phyloP scores from a whole-genome alignment of 2,113 vertebrate species.

The Microtus pennsylvanicus region DNA sequence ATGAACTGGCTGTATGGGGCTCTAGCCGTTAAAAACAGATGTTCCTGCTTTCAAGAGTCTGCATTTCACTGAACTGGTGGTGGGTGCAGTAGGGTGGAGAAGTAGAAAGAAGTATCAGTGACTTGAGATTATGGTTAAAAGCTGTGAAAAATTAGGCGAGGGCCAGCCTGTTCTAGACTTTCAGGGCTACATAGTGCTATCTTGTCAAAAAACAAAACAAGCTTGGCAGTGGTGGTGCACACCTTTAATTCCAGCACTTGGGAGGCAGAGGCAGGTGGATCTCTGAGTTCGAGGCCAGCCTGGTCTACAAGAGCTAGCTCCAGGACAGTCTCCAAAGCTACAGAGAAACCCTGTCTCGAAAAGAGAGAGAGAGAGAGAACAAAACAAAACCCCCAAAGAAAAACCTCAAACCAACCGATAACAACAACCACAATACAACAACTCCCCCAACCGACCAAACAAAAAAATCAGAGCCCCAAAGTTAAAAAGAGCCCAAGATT shows the following conservation, averaged over 20 bases:
- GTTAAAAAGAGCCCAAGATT: background rate
- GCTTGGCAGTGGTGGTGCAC: too few relatives aligned
- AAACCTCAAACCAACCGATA: background rate
- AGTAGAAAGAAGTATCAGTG: conserved; percentile 34
- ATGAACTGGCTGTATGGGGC: background rate
- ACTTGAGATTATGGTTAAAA: background rate
- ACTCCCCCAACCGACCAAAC: background rate
- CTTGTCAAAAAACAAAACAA: background rate
- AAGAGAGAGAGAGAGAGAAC: too few relatives aligned
- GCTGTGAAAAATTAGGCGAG: background rate
- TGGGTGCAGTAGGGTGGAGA: background rate
- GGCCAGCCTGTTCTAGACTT: background rate
- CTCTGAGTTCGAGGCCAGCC: too few relatives aligned
- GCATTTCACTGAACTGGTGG: background rate
- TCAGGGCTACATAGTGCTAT: background rate
- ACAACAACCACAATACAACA: background rate
- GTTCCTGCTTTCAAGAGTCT: background rate
- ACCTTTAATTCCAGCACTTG: too few relatives aligned
- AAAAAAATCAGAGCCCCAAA: background rate
- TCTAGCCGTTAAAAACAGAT: background rate
- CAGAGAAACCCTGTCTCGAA: too few relatives aligned
- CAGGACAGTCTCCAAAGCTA: too few relatives aligned
- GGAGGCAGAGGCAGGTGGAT: too few relatives aligned
- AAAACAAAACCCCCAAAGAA: background rate
- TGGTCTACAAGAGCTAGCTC: too few relatives aligned